Evolutionary conservation across 2,113 vertebrate species (phyloP).

Genomic region (Phoxinus phoxinus): DNA sequence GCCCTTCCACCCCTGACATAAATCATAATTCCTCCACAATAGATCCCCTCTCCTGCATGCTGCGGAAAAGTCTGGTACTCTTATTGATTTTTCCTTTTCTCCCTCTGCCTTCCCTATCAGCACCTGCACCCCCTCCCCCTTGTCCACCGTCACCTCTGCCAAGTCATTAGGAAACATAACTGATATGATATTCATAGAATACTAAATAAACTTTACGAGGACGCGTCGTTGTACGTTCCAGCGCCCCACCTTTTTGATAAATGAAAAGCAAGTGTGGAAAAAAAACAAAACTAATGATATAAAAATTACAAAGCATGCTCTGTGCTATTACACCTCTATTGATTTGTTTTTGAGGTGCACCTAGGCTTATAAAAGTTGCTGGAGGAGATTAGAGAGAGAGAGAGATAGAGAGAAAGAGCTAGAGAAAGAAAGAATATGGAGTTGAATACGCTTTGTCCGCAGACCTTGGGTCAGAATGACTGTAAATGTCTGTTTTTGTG

Average conservation of each 20-base stretch:
- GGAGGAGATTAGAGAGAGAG: slow-evolving; percentile 45
- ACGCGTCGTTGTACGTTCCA: slow-evolving; percentile 82
- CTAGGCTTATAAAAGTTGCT: slow-evolving; percentile 81
- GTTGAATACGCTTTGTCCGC: slow-evolving; percentile 1
- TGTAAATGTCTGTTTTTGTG: slow-evolving; percentile 27
- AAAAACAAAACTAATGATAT: slow-evolving; percentile 92
- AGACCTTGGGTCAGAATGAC: slow-evolving; percentile 13
- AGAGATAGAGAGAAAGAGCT: slow-evolving; percentile 36
- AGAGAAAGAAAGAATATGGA: slow-evolving; percentile 38
- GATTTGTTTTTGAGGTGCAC: slow-evolving; percentile 98
- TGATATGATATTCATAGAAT: slow-evolving; percentile 99
- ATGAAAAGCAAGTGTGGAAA: slow-evolving; percentile 80
- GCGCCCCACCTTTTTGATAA: slow-evolving; percentile 76
- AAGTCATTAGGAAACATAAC: slow-evolving; percentile 99
- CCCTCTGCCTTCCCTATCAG: slow-evolving; percentile 68
- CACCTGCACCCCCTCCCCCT: slow-evolving; percentile 69
- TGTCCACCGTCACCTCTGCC: slow-evolving; percentile 69
- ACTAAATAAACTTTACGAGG: slow-evolving; percentile 98
- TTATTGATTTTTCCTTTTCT: slow-evolving; percentile 91
- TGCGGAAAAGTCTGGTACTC: slow-evolving; percentile 94
- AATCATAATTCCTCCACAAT: slow-evolving; percentile 99
- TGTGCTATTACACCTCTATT: slow-evolving; percentile 96
- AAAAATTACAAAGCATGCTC: slow-evolving; percentile 97
- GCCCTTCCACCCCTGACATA: slow-evolving; percentile 94
- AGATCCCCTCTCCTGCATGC: slow-evolving; percentile 94